Conservation (phyloP, 64 coral and sea anemone species). For the Montipora foliosa region DNA sequence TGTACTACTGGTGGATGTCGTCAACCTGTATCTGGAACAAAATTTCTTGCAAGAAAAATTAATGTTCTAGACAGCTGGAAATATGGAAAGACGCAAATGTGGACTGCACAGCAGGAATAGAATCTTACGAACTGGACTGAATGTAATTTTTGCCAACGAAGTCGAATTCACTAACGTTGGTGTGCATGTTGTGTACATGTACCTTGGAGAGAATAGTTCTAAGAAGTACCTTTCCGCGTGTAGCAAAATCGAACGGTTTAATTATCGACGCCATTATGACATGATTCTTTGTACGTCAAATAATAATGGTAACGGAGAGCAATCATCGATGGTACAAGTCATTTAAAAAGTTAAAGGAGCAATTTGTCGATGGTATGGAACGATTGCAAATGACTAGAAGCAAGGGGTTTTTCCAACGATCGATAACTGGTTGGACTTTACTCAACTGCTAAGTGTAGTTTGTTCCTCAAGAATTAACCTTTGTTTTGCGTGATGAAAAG, state of each 20-base stretch:
- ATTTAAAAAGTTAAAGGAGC: neutral
- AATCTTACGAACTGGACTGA: too few relatives aligned
- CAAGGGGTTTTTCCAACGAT: neutral
- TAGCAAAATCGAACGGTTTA: neutral
- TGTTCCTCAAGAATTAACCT: neutral
- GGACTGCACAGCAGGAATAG: too few relatives aligned
- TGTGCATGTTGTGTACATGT: too few relatives aligned
- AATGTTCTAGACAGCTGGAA: too few relatives aligned
- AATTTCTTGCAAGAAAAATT: too few relatives aligned
- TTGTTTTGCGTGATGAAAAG: neutral
- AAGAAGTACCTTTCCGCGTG: neutral
- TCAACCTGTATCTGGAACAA: too few relatives aligned
- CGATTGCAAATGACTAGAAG: too few relatives aligned
- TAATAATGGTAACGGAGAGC: too few relatives aligned
- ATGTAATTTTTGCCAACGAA: too few relatives aligned
- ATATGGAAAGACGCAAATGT: too few relatives aligned
- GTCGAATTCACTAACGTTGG: too few relatives aligned
- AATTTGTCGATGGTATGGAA: neutral
- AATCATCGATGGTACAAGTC: neutral
- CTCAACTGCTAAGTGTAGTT: neutral
- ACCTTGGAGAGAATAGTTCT: too few relatives aligned
- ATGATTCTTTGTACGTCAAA: neutral
- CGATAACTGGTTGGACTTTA: neutral
- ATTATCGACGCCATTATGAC: conserved; percentile 30
- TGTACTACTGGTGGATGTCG: neutral